Conservation (phyloP, 2,888 invertebrate genomes). For the Acronicta leporina region DNA sequence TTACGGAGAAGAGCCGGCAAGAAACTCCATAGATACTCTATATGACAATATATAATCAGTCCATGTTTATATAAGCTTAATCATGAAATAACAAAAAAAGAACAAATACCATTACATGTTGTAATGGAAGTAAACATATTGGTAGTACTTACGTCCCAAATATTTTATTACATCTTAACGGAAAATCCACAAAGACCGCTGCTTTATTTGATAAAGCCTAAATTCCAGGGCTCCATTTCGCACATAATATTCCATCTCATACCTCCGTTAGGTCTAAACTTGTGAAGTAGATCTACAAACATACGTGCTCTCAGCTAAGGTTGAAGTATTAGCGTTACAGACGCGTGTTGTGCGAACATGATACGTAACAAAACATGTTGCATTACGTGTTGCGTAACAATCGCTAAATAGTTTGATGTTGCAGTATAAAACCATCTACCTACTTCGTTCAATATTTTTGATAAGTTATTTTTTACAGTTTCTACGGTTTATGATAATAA, state of each 20-base stretch:
- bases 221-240: constrained; percentile 39
- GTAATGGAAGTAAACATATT: no score
- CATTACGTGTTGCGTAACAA: constrained; percentile 42
- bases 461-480: no score
- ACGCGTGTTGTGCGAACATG: constrained; percentile 16
- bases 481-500: no score
- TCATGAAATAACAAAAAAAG: no score
- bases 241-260: constrained; percentile 41
- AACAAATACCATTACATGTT: no score
- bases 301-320: constrained; percentile 54
- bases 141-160: not conserved
- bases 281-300: constrained; percentile 54
- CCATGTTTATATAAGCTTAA: no score
- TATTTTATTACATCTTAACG: constrained; percentile 11
- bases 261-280: constrained; percentile 51
- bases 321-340: constrained; percentile 49
- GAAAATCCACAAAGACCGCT: constrained; percentile 32
- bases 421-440: no score
- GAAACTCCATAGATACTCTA: no score
- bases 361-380: constrained; percentile 13
- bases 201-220: constrained; percentile 35
- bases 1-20: no score
- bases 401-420: not conserved
- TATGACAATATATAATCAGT: no score
- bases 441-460: no score